Conservation (phyloP, 2,113 vertebrate genomes). For the Calcarius ornatus region DNA sequence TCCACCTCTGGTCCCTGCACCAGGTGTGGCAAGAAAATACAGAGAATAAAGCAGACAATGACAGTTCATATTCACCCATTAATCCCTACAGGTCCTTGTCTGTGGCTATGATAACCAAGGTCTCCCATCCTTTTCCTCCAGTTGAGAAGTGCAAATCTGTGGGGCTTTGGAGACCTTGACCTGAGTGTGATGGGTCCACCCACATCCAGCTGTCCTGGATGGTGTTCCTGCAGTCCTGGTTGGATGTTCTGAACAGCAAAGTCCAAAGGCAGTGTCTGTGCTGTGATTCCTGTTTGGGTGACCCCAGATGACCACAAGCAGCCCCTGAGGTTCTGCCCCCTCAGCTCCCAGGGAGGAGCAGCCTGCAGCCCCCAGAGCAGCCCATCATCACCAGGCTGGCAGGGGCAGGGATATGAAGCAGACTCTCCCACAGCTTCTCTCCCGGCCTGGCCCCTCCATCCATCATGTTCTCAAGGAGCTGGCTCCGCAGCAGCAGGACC, state of each 20-base stretch:
- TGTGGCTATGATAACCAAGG: not conserved
- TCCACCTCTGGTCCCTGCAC: not conserved
- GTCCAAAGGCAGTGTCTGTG: not conserved
- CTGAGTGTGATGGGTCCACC: not conserved
- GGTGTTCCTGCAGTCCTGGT: not conserved
- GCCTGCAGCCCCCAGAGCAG: accelerated
- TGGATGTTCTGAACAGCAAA: not conserved
- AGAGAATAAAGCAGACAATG: not conserved
- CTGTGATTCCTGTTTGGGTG: not conserved
- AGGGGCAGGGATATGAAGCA: accelerated
- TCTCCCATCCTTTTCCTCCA: not conserved
- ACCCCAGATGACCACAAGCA: no score
- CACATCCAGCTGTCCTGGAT: not conserved
- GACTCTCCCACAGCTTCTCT: not conserved
- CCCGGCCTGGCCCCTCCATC: not conserved
- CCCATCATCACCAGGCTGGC: not conserved
- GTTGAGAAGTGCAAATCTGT: not conserved
- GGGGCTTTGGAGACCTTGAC: not conserved
- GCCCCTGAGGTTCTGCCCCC: not conserved
- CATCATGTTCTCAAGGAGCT: not conserved
- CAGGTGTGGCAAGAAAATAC: not conserved
- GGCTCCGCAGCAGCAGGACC: not conserved
- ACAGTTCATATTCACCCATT: not conserved
- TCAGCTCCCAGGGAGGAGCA: not conserved
- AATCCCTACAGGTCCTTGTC: not conserved